These are phyloP conservation scores for Cantharis nigra DNA, from an alignment of 2,888 invertebrate genomes.

Conservation along the genomic window DNA sequence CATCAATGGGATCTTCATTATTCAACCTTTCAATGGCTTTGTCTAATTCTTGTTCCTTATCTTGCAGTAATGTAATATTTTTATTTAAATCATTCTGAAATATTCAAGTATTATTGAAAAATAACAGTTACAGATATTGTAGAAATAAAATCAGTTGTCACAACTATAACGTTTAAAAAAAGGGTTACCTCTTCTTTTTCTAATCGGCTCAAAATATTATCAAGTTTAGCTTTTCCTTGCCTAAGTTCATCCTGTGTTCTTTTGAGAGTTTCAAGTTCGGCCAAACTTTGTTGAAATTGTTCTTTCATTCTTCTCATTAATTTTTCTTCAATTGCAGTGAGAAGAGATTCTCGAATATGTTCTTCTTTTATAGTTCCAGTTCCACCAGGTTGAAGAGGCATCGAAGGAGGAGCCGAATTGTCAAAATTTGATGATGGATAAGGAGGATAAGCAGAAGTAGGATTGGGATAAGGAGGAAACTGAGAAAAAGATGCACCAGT, in stretches of 20 bases:
- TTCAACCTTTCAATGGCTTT: conserved; percentile 77
- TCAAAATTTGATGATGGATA: conserved; percentile 40
- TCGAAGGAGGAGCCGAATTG: conserved; percentile 47
- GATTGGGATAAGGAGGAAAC: conserved; percentile 63
- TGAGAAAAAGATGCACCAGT: conserved; percentile 45
- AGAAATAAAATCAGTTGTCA: too few relatives aligned
- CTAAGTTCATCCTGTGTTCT: conserved; percentile 85
- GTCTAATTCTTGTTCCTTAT: conserved; percentile 86
- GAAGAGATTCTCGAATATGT: conserved; percentile 89
- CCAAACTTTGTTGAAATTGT: conserved; percentile 87
- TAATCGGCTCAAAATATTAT: conserved; percentile 75
- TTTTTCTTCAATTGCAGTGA: conserved; percentile 96
- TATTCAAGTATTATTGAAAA: not conserved
- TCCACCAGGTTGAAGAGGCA: conserved; percentile 54
- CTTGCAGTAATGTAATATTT: conserved; percentile 80
- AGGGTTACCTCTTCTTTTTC: conserved; percentile 69
- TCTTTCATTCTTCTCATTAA: conserved; percentile 85
- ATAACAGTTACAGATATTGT: too few relatives aligned
- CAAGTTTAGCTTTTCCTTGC: conserved; percentile 81
- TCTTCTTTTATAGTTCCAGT: conserved; percentile 91
- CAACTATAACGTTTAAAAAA: not conserved
- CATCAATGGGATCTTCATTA: conserved; percentile 81
- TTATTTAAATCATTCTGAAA: conserved; percentile 77
- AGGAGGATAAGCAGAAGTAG: conserved; percentile 44
- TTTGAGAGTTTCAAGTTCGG: conserved; percentile 86